These are phyloP conservation scores for Benitochromis conjunctus DNA, from an alignment of 2,113 vertebrate species.

Conservation along the genomic window DNA sequence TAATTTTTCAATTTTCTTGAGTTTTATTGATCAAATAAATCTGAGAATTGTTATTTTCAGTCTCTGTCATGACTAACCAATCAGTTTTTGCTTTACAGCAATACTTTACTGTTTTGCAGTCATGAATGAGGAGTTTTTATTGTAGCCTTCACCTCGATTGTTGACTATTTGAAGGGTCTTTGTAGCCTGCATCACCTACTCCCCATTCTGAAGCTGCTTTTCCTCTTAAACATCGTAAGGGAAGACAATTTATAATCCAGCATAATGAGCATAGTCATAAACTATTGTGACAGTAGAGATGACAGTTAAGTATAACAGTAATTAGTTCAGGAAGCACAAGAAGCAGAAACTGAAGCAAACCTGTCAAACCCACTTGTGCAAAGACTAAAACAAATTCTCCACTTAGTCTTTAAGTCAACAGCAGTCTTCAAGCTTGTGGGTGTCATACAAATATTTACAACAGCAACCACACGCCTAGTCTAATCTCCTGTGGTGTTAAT, in stretches of 20 bases:
- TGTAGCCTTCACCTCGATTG: background rate
- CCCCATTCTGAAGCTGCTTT: background rate
- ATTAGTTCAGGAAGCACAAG: background rate
- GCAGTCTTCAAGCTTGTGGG: background rate
- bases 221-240: background rate
- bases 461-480: background rate
- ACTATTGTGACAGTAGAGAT: background rate
- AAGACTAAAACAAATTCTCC: background rate
- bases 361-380: background rate
- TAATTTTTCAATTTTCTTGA: background rate
- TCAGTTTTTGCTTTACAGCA: background rate
- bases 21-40: background rate
- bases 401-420: background rate
- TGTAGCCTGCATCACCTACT: background rate
- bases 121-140: background rate
- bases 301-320: background rate
- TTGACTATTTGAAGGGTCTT: background rate
- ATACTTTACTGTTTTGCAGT: background rate
- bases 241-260: background rate
- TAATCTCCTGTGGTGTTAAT: constrained; percentile 30
- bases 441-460: background rate
- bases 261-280: background rate
- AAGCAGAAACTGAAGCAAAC: background rate
- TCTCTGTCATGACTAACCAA: background rate
- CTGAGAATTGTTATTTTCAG: background rate